A percentile compares a stretch with the other conserved stretches of the same genome.
Evolutionary conservation across 2,113 vertebrate species (phyloP).

Genomic region (Leuciscus idus): DNA sequence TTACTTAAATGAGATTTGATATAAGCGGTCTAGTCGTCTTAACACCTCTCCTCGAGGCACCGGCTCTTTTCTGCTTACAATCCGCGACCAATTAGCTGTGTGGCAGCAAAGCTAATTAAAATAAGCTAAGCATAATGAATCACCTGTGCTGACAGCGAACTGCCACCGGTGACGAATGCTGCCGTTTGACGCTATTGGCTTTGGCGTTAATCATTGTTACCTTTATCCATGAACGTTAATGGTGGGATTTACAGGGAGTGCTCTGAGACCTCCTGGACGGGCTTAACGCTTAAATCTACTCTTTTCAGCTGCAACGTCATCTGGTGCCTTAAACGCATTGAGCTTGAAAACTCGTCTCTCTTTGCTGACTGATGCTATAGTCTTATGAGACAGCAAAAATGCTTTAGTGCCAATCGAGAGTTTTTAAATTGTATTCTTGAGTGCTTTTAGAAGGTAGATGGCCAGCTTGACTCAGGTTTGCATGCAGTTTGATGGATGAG

Average conservation of each 20-base stretch:
- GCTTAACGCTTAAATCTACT: slow-evolving; percentile 21
- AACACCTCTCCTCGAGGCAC: slow-evolving; percentile 64
- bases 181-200: slow-evolving; percentile 50
- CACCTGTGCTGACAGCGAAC: slow-evolving; percentile 62
- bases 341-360: not conserved
- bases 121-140: slow-evolving; percentile 73
- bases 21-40: slow-evolving; percentile 56
- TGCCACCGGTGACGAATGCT: slow-evolving; percentile 63
- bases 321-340: not conserved
- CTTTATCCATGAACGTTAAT: slow-evolving; percentile 3
- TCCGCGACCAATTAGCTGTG: slow-evolving; percentile 68
- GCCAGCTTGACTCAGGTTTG: not conserved
- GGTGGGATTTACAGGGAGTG: not conserved
- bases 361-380: not conserved
- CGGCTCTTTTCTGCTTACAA: slow-evolving; percentile 46
- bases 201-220: slow-evolving; percentile 45
- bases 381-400: not conserved
- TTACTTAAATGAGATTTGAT: slow-evolving; percentile 66
- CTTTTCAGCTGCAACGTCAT: not conserved
- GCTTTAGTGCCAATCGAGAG: not conserved
- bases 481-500: not conserved
- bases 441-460: not conserved
- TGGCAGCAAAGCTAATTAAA: slow-evolving; percentile 70
- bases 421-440: not conserved
- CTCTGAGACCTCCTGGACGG: not conserved